Conservation (phyloP, 2,797 vertebrate genomes). For the Myotis pilosus region DNA sequence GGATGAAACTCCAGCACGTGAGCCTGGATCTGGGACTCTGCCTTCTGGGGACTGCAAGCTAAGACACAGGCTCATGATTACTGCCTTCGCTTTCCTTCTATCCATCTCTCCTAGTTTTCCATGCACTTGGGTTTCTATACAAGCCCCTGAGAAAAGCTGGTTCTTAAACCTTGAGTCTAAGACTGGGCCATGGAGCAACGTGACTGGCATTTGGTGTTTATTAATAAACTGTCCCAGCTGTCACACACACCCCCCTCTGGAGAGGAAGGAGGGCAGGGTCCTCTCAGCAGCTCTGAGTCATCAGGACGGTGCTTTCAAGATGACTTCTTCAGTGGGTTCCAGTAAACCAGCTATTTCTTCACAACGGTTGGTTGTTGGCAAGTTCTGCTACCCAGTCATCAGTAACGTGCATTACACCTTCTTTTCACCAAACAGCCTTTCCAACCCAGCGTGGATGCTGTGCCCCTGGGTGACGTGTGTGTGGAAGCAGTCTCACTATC, state of each 20-base stretch:
- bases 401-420: not conserved
- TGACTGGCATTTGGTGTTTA: not conserved
- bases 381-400: not conserved
- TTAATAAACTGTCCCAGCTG: not conserved
- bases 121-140: not conserved
- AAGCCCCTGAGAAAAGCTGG: not conserved
- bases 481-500: not conserved
- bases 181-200: not conserved
- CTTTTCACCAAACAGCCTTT: not conserved
- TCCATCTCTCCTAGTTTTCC: not conserved
- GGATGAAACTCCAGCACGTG: not conserved
- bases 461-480: not conserved
- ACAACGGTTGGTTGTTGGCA: not conserved
- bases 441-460: not conserved
- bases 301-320: not conserved
- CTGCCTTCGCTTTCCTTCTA: not conserved
- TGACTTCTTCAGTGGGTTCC: not conserved
- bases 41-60: not conserved
- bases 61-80: not conserved
- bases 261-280: not conserved
- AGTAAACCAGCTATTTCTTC: not conserved
- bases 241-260: not conserved
- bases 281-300: accelerated
- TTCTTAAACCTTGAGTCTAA: not conserved
- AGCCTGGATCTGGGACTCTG: not conserved